Percentiles rank a stretch among this genome's conserved stretches.
Conservation (phyloP, 2,888 invertebrate genomes). For the Troilus luridus region DNA sequence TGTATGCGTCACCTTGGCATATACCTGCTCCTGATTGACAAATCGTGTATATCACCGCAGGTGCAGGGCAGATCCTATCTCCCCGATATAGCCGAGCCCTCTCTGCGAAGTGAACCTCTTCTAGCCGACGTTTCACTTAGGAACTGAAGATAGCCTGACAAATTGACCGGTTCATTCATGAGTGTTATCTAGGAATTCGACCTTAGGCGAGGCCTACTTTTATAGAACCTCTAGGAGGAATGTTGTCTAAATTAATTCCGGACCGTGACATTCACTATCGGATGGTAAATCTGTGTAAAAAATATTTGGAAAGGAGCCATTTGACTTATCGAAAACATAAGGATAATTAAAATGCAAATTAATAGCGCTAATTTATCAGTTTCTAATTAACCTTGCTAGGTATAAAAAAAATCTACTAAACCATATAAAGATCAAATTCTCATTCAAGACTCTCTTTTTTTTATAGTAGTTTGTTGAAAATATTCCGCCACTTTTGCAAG, state of each 20-base stretch:
- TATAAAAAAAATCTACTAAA: background rate
- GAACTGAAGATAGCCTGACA: conserved; percentile 15
- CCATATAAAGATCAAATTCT: too few species aligned
- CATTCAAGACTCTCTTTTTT: too few species aligned
- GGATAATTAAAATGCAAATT: background rate
- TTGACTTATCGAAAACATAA: background rate
- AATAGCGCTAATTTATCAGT: background rate
- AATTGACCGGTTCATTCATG: conserved; percentile 38
- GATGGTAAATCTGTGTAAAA: background rate
- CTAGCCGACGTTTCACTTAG: conserved; percentile 9
- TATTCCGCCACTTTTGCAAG: too few species aligned
- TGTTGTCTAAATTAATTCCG: background rate
- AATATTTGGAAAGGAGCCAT: background rate
- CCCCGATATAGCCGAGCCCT: background rate
- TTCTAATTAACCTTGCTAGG: background rate
- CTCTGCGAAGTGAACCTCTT: background rate
- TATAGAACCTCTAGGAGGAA: background rate
- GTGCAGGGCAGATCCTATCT: conserved; percentile 45
- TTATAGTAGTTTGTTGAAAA: too few species aligned
- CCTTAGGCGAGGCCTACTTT: background rate
- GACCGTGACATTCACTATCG: background rate
- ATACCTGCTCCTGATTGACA: conserved; percentile 53
- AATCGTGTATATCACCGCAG: conserved; percentile 52
- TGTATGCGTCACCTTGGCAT: conserved; percentile 57
- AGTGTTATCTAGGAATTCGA: conserved; percentile 8